A percentile compares a stretch with the other conserved stretches of the same genome.
phyloP scores from a whole-genome alignment of 1,140 invertebrate species.

The Oryzaephilus surinamensis region DNA sequence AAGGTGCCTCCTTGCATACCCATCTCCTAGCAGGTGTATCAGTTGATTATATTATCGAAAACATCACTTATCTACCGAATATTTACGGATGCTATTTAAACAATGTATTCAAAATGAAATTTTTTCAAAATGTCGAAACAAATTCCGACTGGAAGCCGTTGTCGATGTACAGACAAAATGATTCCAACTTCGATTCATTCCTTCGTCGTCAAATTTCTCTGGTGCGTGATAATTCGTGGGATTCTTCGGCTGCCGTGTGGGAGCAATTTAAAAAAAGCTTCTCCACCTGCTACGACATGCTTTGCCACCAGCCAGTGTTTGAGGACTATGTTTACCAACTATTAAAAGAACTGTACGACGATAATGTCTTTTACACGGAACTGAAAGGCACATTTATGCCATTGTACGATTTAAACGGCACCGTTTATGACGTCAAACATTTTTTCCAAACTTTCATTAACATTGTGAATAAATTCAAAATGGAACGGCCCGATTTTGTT shows the following conservation, averaged over 20 bases:
- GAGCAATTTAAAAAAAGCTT: conserved; percentile 54
- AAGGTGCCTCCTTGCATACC: conserved; percentile 60
- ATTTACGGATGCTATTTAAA: conserved; percentile 53
- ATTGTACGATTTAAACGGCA: conserved; percentile 45
- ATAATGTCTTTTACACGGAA: conserved; percentile 74
- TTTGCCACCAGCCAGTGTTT: conserved; percentile 61
- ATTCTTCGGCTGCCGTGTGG: conserved; percentile 56
- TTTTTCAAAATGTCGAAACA: conserved; percentile 32
- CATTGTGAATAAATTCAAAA: conserved; percentile 39
- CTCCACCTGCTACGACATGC: conserved; percentile 43
- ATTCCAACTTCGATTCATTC: conserved; percentile 48
- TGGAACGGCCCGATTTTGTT: conserved; percentile 47
- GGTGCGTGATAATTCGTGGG: conserved; percentile 45
- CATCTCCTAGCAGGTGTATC: conserved; percentile 58
- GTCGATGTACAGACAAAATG: conserved; percentile 35
- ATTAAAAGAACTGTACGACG: conserved; percentile 58
- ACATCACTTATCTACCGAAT: conserved; percentile 42
- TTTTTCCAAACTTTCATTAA: conserved; percentile 40
- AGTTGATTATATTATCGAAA: conserved; percentile 54
- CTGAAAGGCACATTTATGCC: conserved; percentile 43
- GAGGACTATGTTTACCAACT: conserved; percentile 59
- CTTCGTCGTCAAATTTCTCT: conserved; percentile 51
- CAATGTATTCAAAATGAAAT: conserved; percentile 31
- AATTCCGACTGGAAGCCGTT: conserved; percentile 46
- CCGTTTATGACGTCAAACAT: conserved; percentile 31